A percentile compares a stretch with the other conserved stretches of the same genome.
phyloP scores from a whole-genome alignment of 1,140 invertebrate species.

The Latrodectus geometricus region DNA sequence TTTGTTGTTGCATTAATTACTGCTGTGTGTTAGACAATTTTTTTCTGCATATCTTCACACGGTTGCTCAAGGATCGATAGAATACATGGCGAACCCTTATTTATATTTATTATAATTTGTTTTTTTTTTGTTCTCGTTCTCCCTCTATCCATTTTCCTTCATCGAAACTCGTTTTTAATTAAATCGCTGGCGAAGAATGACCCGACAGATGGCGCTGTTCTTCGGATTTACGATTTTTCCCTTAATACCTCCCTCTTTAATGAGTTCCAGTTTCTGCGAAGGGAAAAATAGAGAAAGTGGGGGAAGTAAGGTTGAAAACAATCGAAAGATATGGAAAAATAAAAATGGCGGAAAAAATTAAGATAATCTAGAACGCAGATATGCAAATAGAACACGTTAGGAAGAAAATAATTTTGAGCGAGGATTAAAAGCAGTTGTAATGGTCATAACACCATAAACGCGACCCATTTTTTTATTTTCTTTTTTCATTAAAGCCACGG shows the following conservation, averaged over 20 bases:
- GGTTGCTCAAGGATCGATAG: slow-evolving; percentile 24
- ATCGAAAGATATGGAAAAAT: slow-evolving; percentile 5
- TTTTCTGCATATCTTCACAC: slow-evolving; percentile 18
- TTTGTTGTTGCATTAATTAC: slow-evolving; percentile 21
- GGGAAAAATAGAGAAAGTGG: neutral
- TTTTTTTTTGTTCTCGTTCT: neutral
- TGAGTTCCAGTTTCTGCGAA: slow-evolving; percentile 38
- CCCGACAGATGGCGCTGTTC: slow-evolving; percentile 51
- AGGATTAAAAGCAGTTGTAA: slow-evolving; percentile 49
- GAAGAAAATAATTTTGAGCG: slow-evolving; percentile 27
- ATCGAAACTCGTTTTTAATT: slow-evolving; percentile 53
- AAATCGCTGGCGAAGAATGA: slow-evolving; percentile 42
- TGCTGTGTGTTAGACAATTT: slow-evolving; percentile 16
- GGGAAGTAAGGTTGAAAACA: neutral
- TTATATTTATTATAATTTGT: slow-evolving; percentile 20
- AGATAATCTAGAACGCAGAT: slow-evolving; percentile 36
- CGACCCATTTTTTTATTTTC: neutral
- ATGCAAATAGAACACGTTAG: slow-evolving; percentile 55
- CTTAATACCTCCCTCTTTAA: slow-evolving; percentile 52
- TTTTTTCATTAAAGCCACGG: neutral
- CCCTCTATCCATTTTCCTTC: slow-evolving; percentile 17
- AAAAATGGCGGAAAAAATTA: slow-evolving; percentile 37
- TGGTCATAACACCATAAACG: slow-evolving; percentile 32
- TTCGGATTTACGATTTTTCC: neutral
- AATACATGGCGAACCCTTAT: slow-evolving; percentile 10